Base-by-base conservation (phyloP, 2,888 invertebrate species). In the Cephus runcator region DNA sequence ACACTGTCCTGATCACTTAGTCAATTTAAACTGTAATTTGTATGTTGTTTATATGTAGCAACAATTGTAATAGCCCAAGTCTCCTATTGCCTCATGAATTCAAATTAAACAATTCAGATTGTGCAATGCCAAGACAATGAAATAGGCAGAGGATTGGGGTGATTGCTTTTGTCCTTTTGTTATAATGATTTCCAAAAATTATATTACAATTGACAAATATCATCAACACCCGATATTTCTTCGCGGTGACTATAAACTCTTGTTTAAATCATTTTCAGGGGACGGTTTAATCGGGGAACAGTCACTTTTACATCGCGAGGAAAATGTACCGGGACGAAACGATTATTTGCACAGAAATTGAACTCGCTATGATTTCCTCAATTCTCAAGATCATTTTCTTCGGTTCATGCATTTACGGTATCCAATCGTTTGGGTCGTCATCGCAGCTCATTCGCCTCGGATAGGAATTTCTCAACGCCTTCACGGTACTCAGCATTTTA, bases 401-500 rank as follows among this genome's bases (percentile, higher is more conserved):
- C 15, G 9, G 23, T 56, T 23, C 1, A 23, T 23, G 23, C 56
- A 56, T 56, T 56, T 9, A 56, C 56, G 9, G 23, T 56, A 56
- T 56, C 56, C 15, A 23, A 56, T 23, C 56, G 23, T 23, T 56
- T 56, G 23, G 23, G 9, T 56, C 56, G 23, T 56, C 56, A 2
- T 56, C 56, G 56, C 56, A 56, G 56, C 56, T 56, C 56, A 77
- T 69, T 77, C 77, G 15, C 34, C 30, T 11, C 23, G 69, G 69
- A n/a, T 69, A 75, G 34, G 36, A 74, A 74, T 74, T 34, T 74
- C 74, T 34, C 74, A 74, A 74, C 74, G 74, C 74, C 35, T 74
- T 74, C 36, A 9, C 35, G 34, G 74, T 74, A 74, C 74, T 35
- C 74, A 33, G 34, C 77, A 77, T 76, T 82, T 81, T 77, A 79